Conservation (phyloP, 1,140 invertebrate genomes). For the Drosophila prosaltans region DNA sequence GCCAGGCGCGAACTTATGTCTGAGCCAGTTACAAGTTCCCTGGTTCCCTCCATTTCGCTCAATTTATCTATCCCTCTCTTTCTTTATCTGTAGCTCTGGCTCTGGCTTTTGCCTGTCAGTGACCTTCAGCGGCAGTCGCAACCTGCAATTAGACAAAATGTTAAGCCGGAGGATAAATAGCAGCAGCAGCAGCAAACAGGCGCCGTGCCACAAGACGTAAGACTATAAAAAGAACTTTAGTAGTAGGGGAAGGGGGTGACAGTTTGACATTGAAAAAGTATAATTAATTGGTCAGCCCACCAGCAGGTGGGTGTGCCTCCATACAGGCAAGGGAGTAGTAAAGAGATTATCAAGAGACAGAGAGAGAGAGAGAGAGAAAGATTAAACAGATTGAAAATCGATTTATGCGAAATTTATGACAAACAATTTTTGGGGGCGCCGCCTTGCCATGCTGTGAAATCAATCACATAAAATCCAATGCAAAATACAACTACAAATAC, state of each 20-base stretch:
- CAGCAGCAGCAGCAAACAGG: slow-evolving; percentile 41
- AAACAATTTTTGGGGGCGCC: slow-evolving; percentile 47
- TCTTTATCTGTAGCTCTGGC: background rate
- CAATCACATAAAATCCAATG: slow-evolving; percentile 48
- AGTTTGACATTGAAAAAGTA: slow-evolving; percentile 76
- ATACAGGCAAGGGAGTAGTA: background rate
- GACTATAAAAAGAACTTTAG: slow-evolving; percentile 25
- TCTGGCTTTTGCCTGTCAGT: slow-evolving; percentile 55
- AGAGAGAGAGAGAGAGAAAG: background rate
- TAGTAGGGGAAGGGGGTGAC: slow-evolving; percentile 35
- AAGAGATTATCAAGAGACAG: background rate
- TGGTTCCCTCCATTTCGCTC: background rate
- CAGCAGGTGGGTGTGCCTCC: slow-evolving; percentile 57
- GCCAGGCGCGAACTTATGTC: slow-evolving; percentile 43
- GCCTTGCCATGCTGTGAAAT: slow-evolving; percentile 45
- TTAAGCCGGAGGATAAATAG: slow-evolving; percentile 50
- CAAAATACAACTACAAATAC: slow-evolving; percentile 49
- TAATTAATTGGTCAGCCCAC: slow-evolving; percentile 70
- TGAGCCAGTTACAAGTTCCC: slow-evolving; percentile 17
- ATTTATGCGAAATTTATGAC: slow-evolving; percentile 58
- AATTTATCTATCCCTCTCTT: background rate
- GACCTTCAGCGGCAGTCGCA: slow-evolving; percentile 62
- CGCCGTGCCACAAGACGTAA: slow-evolving; percentile 56
- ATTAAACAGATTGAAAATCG: slow-evolving; percentile 36
- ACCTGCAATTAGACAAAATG: slow-evolving; percentile 72